These are phyloP conservation scores for Melanotaenia boesemani DNA, from an alignment of 2,797 vertebrate genomes.

Conservation along the genomic window DNA sequence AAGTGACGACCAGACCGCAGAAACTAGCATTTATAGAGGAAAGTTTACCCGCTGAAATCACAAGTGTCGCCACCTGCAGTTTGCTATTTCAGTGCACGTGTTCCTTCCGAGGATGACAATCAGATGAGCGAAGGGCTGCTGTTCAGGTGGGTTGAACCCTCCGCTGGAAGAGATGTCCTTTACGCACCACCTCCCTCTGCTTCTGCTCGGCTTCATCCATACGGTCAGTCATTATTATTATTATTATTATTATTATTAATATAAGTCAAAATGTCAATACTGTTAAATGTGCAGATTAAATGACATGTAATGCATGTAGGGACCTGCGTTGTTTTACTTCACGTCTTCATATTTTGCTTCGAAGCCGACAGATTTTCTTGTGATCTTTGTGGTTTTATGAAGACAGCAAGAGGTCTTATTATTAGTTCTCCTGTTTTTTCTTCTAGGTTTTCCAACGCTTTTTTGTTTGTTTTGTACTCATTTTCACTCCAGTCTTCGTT, in stretches of 20 bases:
- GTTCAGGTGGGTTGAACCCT: conserved; percentile 23
- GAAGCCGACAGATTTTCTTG: background rate
- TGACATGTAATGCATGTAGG: background rate
- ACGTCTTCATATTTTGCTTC: no score
- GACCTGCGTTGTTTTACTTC: background rate
- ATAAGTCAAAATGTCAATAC: no score
- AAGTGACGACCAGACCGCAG: background rate
- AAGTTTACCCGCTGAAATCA: background rate
- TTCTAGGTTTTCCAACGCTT: no score
- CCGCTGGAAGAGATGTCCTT: conserved; percentile 52
- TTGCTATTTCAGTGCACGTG: conserved; percentile 5
- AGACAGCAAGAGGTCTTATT: no score
- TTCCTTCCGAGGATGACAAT: conserved; percentile 25
- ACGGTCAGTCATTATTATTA: conserved; percentile 51
- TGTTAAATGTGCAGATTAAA: background rate
- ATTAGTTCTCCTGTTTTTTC: no score
- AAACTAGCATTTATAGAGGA: no score
- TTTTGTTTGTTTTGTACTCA: no score
- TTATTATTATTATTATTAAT: no score
- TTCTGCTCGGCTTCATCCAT: conserved; percentile 50
- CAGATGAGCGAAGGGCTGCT: conserved; percentile 28
- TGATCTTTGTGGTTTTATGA: background rate
- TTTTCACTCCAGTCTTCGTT: no score
- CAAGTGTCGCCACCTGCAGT: no score
- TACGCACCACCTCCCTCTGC: conserved; percentile 46